phyloP scores from a whole-genome alignment of 2,888 invertebrate species.

The Oscheius sp. region DNA sequence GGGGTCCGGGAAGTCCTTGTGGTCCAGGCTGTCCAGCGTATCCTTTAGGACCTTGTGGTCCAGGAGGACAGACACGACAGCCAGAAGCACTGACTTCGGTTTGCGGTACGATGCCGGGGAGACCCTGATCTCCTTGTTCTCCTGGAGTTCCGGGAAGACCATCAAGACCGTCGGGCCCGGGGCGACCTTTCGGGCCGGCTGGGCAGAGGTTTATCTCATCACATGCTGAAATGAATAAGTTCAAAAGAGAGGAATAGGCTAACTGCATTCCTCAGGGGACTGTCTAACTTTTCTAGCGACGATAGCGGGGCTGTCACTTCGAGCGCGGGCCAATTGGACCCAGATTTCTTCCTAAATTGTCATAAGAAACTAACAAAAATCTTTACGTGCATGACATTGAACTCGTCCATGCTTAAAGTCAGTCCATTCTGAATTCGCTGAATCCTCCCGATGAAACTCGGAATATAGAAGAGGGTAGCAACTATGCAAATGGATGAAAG shows the following conservation, averaged over 20 bases:
- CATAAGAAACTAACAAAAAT: too few relatives aligned
- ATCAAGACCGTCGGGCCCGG: constrained; percentile 68
- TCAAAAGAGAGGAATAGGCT: constrained; percentile 6
- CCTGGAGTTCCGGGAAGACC: constrained; percentile 61
- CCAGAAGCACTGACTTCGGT: constrained; percentile 35
- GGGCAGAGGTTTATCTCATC: constrained; percentile 48
- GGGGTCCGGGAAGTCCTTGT: constrained; percentile 71
- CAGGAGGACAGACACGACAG: constrained; percentile 52
- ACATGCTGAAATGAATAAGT: constrained; percentile 37
- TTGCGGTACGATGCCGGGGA: constrained; percentile 49
- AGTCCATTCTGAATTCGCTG: constrained; percentile 41
- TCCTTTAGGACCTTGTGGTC: constrained; percentile 53
- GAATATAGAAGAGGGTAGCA: constrained; percentile 43
- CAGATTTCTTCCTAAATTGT: constrained; percentile 57
- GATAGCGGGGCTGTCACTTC: constrained; percentile 34
- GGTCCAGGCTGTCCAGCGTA: constrained; percentile 65
- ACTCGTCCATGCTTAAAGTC: constrained; percentile 49
- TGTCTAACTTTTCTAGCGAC: too few relatives aligned
- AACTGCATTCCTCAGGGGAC: constrained; percentile 43
- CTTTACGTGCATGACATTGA: constrained; percentile 48
- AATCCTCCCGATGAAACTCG: constrained; percentile 42
- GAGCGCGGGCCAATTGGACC: constrained; percentile 45
- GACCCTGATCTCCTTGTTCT: constrained; percentile 48
- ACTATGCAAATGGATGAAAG: constrained; percentile 48
- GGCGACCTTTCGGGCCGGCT: constrained; percentile 55